Percentiles rank a stretch among this genome's conserved stretches.
phyloP scores from a whole-genome alignment of 2,888 invertebrate species.

The Trichacis sp. region DNA sequence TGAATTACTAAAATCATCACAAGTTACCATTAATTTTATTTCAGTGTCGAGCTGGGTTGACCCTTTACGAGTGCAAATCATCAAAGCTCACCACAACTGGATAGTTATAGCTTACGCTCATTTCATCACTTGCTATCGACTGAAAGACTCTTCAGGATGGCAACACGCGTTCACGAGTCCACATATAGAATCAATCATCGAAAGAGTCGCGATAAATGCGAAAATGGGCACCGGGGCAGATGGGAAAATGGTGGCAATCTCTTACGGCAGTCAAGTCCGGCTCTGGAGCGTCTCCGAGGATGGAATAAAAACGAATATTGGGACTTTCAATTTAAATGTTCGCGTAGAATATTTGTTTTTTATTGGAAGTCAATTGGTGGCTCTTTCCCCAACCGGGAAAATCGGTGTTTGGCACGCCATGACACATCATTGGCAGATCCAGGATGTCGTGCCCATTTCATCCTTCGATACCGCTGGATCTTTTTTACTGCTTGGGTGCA shows the following conservation, averaged over 20 bases:
- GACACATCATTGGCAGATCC: slow-evolving; percentile 98
- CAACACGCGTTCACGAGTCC: slow-evolving; percentile 94
- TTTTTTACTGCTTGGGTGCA: slow-evolving; percentile 93
- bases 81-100: slow-evolving; percentile 98
- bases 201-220: slow-evolving; percentile 90
- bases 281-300: slow-evolving; percentile 86
- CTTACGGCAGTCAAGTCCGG: slow-evolving; percentile 81
- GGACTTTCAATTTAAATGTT: slow-evolving; percentile 90
- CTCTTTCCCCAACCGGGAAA: slow-evolving; percentile 90
- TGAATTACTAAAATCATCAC: no score
- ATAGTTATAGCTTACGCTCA: slow-evolving; percentile 96
- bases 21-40: no score
- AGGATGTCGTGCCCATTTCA: slow-evolving; percentile 94
- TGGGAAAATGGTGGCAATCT: slow-evolving; percentile 86
- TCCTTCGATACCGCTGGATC: slow-evolving; percentile 98
- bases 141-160: slow-evolving; percentile 98
- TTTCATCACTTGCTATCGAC: slow-evolving; percentile 92
- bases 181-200: slow-evolving; percentile 88
- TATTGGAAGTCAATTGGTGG: slow-evolving; percentile 98
- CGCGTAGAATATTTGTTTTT: slow-evolving; percentile 96
- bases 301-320: slow-evolving; percentile 80
- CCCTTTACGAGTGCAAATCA: slow-evolving; percentile 89
- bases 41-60: slow-evolving; percentile 83
- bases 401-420: slow-evolving; percentile 99
- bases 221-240: slow-evolving; percentile 72